Conservation (phyloP, 2,113 vertebrate species). For the Terrapene triunguis region DNA sequence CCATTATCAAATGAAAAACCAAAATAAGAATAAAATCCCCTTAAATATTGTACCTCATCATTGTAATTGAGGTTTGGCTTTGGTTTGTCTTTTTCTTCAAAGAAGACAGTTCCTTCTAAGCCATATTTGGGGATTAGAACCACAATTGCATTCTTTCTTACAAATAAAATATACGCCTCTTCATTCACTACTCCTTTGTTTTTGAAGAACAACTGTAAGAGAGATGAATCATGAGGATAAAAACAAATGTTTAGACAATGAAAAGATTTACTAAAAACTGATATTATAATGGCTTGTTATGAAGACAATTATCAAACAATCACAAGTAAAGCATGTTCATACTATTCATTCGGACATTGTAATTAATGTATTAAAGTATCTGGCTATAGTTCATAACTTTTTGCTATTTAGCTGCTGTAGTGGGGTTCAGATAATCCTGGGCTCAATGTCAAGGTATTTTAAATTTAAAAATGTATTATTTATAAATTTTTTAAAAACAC, state of each 20-base stretch:
- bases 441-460: background rate
- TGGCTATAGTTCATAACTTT: background rate
- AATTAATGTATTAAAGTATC: background rate
- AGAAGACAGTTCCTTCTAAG: slow-evolving; percentile 96
- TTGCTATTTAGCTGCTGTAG: background rate
- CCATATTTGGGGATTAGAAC: slow-evolving; percentile 97
- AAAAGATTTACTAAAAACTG: background rate
- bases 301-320: background rate
- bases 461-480: background rate
- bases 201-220: slow-evolving; percentile 94
- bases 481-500: background rate
- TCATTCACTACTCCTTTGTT: slow-evolving; percentile 92
- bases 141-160: slow-evolving; percentile 96
- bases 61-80: slow-evolving; percentile 86
- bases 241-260: background rate
- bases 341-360: background rate
- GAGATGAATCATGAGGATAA: background rate
- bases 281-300: background rate
- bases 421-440: background rate
- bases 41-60: slow-evolving; percentile 84
- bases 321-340: background rate
- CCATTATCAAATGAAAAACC: background rate
- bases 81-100: slow-evolving; percentile 90
- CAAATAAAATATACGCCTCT: slow-evolving; percentile 94
- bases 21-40: background rate